phyloP scores from a whole-genome alignment of 2,113 vertebrate species.

The Labeo catla region DNA sequence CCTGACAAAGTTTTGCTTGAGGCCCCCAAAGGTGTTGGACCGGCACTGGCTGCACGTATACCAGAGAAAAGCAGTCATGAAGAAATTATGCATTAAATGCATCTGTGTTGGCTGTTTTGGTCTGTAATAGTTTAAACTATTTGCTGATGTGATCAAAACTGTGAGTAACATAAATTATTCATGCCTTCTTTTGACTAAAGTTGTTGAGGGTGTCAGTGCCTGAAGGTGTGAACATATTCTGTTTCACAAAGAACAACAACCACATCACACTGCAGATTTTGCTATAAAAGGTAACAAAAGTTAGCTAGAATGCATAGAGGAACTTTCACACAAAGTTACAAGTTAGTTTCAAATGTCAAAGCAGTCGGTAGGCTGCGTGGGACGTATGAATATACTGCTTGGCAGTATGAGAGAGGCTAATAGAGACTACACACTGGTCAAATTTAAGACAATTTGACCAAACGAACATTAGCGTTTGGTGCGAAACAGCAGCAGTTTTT shows the following conservation, averaged over 20 bases:
- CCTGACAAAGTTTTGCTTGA: background rate
- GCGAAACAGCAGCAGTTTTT: background rate
- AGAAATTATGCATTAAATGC: background rate
- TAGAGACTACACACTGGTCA: background rate
- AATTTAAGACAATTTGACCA: too few relatives aligned
- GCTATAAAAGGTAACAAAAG: background rate
- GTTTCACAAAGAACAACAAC: background rate
- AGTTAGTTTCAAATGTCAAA: background rate
- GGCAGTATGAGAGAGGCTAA: background rate
- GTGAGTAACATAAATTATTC: conserved; percentile 25
- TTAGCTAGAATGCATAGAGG: too few relatives aligned
- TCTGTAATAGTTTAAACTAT: background rate
- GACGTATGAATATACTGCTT: background rate
- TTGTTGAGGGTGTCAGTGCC: background rate
- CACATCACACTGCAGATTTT: background rate
- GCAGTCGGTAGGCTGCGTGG: background rate
- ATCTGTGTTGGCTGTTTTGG: background rate
- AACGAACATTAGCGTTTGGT: background rate
- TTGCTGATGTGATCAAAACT: background rate
- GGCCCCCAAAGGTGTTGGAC: background rate
- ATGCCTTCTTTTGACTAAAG: background rate
- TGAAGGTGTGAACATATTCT: background rate
- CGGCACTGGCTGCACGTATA: background rate
- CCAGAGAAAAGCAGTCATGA: background rate
- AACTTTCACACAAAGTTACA: background rate